Conservation (phyloP, 2,888 invertebrate species). For the Aromia moschata region DNA sequence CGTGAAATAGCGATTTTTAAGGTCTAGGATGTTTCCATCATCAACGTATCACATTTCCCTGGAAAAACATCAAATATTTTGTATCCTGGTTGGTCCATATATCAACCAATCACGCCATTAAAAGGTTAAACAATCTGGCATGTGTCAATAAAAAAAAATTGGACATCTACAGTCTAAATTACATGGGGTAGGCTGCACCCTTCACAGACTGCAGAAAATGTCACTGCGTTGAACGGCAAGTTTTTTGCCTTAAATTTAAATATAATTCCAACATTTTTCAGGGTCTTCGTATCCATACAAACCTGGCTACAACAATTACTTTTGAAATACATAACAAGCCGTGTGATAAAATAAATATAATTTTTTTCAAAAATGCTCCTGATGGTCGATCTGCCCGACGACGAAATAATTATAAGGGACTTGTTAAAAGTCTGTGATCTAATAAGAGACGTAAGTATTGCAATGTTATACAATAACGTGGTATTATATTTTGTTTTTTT, state of each 20-base stretch:
- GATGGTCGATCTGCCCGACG: slow-evolving; percentile 37
- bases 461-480: background rate
- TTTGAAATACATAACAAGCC: slow-evolving; percentile 41
- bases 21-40: no score
- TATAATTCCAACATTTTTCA: slow-evolving; percentile 32
- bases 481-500: slow-evolving; percentile 20
- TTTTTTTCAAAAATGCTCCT: slow-evolving; percentile 45
- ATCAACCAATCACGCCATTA: no score
- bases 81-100: no score
- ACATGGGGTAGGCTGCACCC: no score
- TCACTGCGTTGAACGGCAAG: no score
- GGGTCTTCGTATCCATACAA: slow-evolving; percentile 38
- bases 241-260: no score
- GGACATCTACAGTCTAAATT: no score
- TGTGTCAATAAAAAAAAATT: no score
- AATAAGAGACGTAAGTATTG: slow-evolving; percentile 39
- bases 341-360: slow-evolving; percentile 34
- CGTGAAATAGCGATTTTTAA: no score
- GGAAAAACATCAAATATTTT: no score
- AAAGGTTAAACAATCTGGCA: no score
- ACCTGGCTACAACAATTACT: slow-evolving; percentile 43
- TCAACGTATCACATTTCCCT: no score
- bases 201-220: background rate
- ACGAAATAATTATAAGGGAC: slow-evolving; percentile 34
- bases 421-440: slow-evolving; percentile 40